Base-by-base conservation (phyloP, 2,888 invertebrate genomes). In the Metalampra italica region DNA sequence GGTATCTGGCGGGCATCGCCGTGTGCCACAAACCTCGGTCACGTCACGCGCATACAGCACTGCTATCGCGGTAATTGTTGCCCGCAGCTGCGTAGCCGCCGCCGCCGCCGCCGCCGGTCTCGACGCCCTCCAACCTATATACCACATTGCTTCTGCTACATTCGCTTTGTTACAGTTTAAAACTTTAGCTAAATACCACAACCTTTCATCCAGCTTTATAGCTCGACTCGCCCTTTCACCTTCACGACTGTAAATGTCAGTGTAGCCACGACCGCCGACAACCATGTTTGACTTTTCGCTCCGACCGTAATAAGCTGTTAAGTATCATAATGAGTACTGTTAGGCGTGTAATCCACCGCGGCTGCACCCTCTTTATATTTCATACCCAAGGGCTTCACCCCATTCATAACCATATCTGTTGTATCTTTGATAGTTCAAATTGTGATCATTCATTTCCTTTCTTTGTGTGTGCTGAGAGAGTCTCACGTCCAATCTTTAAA, bases 21-120 rank as follows among this genome's bases (percentile, higher is more conserved):
- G 66, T 76, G 82, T 71, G 79, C 84, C 71, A 78, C 78, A 77
- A 82, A 80, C 75, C 75, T 68, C 76, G 78, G 83, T 88, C 86
- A 87, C 88, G 87, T 86, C 11, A 32, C 32, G 32, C 8, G 74
- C 83, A 84, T 83, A 83, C 82, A 69, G 77, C 84, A 68, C 65
- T 61, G 64, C 70, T 75, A 75, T 76, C 69, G 65, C 75, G 71
- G 75, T 84, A 85, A 86, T 86, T 86, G 82, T 82, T 70, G 68
- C 81, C 74, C 71, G 80, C 83, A 82, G 84, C 85, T 83, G 81
- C 76, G 61, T 59, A 62, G 13, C 14, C 68, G 22, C 22, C 5
- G 5, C n/a, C n/a, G n/a, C n/a, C n/a, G n/a, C n/a, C 76, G 71
- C 66, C 71, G 71, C 74, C 71, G 60, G 63, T 68, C 74, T 62